These are phyloP conservation scores for Cyclopterus lumpus DNA, from an alignment of 2,797 vertebrate species.

Conservation along the genomic window DNA sequence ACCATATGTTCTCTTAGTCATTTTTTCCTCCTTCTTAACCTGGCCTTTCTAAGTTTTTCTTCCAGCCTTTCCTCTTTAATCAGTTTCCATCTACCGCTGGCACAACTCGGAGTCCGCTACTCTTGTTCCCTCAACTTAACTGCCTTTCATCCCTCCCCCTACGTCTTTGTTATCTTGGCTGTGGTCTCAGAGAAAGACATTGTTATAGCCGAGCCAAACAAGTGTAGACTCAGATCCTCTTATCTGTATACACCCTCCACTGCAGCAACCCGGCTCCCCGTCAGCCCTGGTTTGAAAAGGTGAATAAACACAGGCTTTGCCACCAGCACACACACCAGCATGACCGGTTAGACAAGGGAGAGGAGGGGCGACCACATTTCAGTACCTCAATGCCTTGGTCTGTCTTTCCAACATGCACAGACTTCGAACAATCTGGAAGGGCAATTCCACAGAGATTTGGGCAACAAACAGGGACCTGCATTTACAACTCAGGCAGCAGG, in stretches of 20 bases:
- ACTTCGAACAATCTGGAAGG: background rate
- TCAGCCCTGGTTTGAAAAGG: conserved; percentile 40
- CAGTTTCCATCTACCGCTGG: conserved; percentile 20
- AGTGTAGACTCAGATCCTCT: conserved; percentile 54
- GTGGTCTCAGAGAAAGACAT: conserved; percentile 38
- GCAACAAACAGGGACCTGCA: conserved; percentile 37
- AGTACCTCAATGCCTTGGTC: conserved; percentile 17
- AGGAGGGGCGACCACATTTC: conserved; percentile 45
- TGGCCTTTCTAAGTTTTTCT: background rate
- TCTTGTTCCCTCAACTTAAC: conserved; percentile 19
- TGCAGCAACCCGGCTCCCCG: conserved; percentile 20
- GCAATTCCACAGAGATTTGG: background rate
- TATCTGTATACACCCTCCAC: conserved; percentile 63
- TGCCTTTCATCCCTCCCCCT: conserved; percentile 14
- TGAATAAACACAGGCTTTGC: conserved; percentile 47
- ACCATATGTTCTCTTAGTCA: conserved; percentile 9
- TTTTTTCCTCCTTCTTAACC: background rate
- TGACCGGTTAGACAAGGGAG: conserved; percentile 67
- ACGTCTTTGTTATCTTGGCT: conserved; percentile 39
- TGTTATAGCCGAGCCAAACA: conserved; percentile 59
- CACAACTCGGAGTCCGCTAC: background rate
- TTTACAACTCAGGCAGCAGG: conserved; percentile 49
- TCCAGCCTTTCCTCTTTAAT: conserved; percentile 26
- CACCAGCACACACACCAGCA: conserved; percentile 37
- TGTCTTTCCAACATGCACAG: conserved; percentile 49